Conservation (phyloP, 2,797 vertebrate species). For the Hemitrygon akajei region DNA sequence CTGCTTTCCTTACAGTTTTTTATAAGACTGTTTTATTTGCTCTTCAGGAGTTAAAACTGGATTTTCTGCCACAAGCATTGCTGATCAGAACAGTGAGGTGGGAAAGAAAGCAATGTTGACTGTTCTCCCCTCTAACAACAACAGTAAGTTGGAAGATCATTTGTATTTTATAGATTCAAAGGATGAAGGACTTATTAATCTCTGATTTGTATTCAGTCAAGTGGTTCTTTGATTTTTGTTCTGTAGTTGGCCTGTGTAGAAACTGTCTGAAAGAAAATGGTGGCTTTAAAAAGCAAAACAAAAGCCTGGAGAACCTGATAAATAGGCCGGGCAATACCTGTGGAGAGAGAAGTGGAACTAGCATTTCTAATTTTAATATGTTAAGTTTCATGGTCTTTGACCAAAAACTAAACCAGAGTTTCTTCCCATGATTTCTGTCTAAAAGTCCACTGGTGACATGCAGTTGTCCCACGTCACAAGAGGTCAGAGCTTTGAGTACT, state of each 20-base stretch:
- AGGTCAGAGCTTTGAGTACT: neutral
- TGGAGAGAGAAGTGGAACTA: too few species aligned
- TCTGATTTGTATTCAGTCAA: too few species aligned
- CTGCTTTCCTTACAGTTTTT: neutral
- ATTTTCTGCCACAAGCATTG: neutral
- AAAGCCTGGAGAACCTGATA: too few species aligned
- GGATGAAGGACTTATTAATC: too few species aligned
- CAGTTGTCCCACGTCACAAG: neutral
- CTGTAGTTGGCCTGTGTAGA: neutral
- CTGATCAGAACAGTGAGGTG: neutral
- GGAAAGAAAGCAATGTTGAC: constrained; percentile 3
- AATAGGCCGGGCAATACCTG: too few species aligned
- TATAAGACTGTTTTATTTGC: neutral
- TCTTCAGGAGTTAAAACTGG: neutral
- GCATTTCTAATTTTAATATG: too few species aligned
- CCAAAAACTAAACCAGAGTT: too few species aligned
- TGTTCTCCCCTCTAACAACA: neutral
- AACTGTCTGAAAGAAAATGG: neutral
- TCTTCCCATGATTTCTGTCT: too few species aligned
- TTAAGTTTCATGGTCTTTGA: too few species aligned
- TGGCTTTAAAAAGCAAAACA: too few species aligned
- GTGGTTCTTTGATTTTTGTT: neutral
- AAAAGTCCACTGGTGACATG: neutral
- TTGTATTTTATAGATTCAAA: neutral
- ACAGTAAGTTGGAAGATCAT: neutral